These are phyloP conservation scores for Dolichoris vasculosae DNA, from an alignment of 1,140 invertebrate species.

Conservation along the genomic window DNA sequence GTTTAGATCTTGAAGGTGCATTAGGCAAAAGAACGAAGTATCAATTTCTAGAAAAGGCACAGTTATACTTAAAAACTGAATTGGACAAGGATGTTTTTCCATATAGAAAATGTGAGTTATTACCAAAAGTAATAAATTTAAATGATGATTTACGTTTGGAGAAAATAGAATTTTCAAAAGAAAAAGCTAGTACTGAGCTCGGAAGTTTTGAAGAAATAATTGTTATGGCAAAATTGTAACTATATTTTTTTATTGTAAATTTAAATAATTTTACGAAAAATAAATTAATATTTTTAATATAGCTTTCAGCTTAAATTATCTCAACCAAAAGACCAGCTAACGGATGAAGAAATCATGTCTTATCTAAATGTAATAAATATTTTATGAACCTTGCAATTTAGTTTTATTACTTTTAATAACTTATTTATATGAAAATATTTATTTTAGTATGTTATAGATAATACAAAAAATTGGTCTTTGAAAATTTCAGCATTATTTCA, in stretches of 20 bases:
- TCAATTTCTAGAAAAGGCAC: conserved; percentile 87
- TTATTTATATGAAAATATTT: conserved; percentile 46
- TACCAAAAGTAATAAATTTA: conserved; percentile 81
- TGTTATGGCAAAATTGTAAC: conserved; percentile 84
- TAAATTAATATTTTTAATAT: conserved; percentile 53
- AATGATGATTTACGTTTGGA: conserved; percentile 91
- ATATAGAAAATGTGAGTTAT: conserved; percentile 63
- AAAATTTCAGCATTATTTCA: conserved; percentile 81
- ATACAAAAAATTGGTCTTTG: conserved; percentile 80
- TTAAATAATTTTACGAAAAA: background rate
- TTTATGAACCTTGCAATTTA: conserved; percentile 9
- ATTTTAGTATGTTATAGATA: conserved; percentile 65
- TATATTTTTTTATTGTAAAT: conserved; percentile 26
- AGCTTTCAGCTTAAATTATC: conserved; percentile 81
- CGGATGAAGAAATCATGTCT: conserved; percentile 85
- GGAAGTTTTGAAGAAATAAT: conserved; percentile 85
- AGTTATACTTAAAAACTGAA: conserved; percentile 83
- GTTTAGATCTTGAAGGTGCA: conserved; percentile 80
- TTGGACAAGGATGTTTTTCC: conserved; percentile 69
- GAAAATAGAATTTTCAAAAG: conserved; percentile 82
- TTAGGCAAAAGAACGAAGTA: conserved; percentile 92
- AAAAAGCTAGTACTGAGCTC: conserved; percentile 77
- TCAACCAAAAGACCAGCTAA: conserved; percentile 85
- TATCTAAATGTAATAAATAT: conserved; percentile 80
- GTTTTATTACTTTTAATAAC: conserved; percentile 37